Evolutionary conservation across 92 coral and sea anemone species (phyloP), one percentile per base, ranked within the genome.

Genomic region (Chrysogorgia sp.): DNA sequence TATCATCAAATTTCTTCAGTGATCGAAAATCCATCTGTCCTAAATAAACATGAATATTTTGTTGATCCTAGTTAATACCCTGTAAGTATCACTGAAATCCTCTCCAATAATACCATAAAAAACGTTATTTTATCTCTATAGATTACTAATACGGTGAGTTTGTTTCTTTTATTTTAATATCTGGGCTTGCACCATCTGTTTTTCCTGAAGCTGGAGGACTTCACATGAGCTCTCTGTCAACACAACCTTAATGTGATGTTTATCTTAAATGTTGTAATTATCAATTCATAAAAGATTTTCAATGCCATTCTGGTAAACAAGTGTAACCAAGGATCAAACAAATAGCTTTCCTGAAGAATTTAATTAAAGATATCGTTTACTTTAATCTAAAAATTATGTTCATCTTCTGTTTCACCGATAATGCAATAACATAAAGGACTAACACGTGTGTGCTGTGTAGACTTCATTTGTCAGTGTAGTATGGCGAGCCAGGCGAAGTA

Each of bases 21-120:
- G 76, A 69, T 69, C 34, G 76, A 69, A 69, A 69, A 69, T 45
- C 28, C 76, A 37, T 26, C 60, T 69, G 76, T 14, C 59, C 30
- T 47, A 22, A 69, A 69, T 30, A 69, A 69, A 69, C 60, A 69
- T 24, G 57, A 19, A 47, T 6, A 26, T 47, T 34, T 7, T 26
- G 76, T 69, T 69, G 65, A 59, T 59, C 65, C 37, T 33, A 28
- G 7, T 22, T 59, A 69, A 69, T 24, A 31, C 59, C 60, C 6
- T 17, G 10, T 69, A 69, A 69, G 40, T 69, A 69, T 43, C 17
- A 22, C 3, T 24, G 30, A 69, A 28, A 31, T 22, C 30, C 59
- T 69, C 56, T 48, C 37, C 19, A 14, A 2, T 13, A 35, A 0
- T 26, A n/a, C 28, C 3, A 65, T 0, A 26, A 14, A 34, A 69